Percentiles rank a stretch among this genome's conserved stretches.
Conservation (phyloP, 92 coral and sea anemone genomes). For the Parazoanthus atlanticus region DNA sequence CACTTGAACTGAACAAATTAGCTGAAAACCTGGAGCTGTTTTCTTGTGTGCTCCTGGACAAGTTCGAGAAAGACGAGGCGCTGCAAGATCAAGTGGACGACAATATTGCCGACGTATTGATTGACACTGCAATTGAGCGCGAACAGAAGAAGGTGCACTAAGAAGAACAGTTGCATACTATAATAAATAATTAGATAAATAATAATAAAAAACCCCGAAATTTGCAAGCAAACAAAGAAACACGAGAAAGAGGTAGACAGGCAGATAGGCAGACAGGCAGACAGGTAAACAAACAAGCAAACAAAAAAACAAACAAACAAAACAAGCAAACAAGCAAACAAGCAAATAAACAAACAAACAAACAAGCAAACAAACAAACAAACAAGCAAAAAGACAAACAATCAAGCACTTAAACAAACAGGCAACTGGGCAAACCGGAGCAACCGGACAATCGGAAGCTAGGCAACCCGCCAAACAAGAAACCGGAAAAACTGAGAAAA, state of each 20-base stretch:
- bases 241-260: not conserved
- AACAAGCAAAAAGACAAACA: not conserved
- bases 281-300: not conserved
- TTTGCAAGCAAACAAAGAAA: not conserved
- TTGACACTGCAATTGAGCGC: not conserved
- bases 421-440: not conserved
- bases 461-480: not conserved
- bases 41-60: not conserved
- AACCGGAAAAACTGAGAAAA: not conserved
- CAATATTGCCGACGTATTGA: not conserved
- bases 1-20: not conserved
- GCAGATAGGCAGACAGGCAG: not conserved
- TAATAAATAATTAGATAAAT: too few relatives aligned
- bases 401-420: not conserved
- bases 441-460: not conserved
- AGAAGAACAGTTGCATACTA: too few relatives aligned
- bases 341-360: not conserved
- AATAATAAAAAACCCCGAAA: not conserved
- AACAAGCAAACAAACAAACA: not conserved
- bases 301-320: not conserved
- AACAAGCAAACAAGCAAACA: not conserved
- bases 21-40: not conserved
- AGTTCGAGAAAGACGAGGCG: not conserved
- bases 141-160: constrained; percentile 8
- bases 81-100: not conserved